Conservation (phyloP, 1,140 invertebrate genomes). For the Stegodyphus mimosarum region DNA sequence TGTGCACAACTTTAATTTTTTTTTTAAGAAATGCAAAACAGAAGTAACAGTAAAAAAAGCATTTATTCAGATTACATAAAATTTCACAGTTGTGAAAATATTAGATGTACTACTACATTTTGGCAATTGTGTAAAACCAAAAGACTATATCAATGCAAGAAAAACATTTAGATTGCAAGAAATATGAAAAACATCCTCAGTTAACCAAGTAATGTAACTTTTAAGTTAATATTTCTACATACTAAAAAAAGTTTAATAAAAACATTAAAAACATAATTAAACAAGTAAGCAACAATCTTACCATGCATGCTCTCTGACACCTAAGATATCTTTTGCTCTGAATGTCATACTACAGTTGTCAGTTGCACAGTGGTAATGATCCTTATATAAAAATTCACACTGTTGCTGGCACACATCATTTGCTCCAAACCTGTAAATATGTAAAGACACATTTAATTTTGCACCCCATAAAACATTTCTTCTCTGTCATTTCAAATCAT, state of each 20-base stretch:
- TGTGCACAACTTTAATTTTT: conserved; percentile 23
- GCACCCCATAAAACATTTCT: background rate
- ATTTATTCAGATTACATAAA: too few species aligned
- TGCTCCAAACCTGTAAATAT: conserved; percentile 68
- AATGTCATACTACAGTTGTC: conserved; percentile 73
- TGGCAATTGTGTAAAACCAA: background rate
- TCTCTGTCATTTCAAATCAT: background rate
- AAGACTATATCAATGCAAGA: background rate
- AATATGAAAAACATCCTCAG: too few species aligned
- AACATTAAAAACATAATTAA: too few species aligned
- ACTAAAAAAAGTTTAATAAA: too few species aligned
- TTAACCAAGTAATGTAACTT: too few species aligned
- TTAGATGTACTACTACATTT: too few species aligned
- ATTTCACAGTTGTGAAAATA: too few species aligned
- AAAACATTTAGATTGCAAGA: too few species aligned
- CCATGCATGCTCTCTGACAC: conserved; percentile 83
- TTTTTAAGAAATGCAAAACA: too few species aligned
- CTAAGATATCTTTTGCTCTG: conserved; percentile 75
- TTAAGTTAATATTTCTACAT: too few species aligned
- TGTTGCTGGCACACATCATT: conserved; percentile 75
- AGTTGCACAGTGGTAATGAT: conserved; percentile 83
- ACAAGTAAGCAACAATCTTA: conserved; percentile 56
- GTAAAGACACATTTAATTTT: conserved; percentile 1
- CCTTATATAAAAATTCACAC: conserved; percentile 78
- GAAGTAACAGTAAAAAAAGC: too few species aligned